Conservation (phyloP, 2,113 vertebrate species). For the Tringa solitaria region DNA sequence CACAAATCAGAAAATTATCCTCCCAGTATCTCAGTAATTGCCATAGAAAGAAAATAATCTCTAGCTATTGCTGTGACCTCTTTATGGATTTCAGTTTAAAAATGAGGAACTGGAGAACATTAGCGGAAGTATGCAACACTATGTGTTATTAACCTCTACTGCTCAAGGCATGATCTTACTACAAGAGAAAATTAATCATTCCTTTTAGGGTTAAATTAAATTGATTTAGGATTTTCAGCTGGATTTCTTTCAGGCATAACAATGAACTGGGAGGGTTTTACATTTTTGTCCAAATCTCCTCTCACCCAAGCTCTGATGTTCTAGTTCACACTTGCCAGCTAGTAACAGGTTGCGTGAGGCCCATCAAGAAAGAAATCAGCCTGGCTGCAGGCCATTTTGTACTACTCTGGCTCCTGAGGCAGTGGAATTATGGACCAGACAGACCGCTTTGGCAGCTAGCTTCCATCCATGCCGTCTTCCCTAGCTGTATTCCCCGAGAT, state of each 20-base stretch:
- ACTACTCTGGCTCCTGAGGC: neutral
- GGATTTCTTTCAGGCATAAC: neutral
- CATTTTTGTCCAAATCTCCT: neutral
- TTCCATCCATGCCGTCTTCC: neutral
- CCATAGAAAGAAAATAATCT: neutral
- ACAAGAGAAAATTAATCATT: neutral
- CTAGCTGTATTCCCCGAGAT: neutral
- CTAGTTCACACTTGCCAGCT: neutral
- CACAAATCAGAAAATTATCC: constrained; percentile 4
- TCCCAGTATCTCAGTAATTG: constrained; percentile 18
- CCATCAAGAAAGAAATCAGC: neutral
- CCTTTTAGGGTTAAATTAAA: constrained; percentile 31
- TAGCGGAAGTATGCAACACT: neutral
- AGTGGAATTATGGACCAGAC: neutral
- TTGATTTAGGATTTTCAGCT: neutral
- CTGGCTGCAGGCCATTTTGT: neutral
- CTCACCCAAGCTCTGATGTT: neutral
- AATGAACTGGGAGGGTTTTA: neutral
- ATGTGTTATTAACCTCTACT: neutral
- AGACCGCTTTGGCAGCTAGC: neutral
- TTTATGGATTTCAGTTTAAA: constrained; percentile 46
- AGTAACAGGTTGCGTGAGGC: neutral
- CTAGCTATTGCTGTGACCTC: constrained; percentile 7
- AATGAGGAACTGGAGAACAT: neutral
- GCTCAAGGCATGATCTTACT: neutral